Conservation (phyloP, 2,113 vertebrate species). For the Gambusia holbrooki region DNA sequence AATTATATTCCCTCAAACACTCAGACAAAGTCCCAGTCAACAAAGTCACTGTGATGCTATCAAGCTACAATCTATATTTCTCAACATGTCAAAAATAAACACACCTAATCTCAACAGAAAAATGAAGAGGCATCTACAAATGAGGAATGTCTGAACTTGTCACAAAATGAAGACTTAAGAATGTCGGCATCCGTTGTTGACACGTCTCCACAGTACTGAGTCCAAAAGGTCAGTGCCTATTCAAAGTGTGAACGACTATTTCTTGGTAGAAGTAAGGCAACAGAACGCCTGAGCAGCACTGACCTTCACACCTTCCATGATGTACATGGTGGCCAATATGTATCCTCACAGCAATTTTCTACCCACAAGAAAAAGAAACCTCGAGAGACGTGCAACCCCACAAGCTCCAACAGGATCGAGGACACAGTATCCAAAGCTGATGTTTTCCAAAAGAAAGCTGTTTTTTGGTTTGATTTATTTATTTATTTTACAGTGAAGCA, state of each 20-base stretch:
- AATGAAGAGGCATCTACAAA: neutral
- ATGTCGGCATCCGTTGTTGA: neutral
- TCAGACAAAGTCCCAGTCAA: conserved; percentile 24
- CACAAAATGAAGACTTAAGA: conserved; percentile 4
- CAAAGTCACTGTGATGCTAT: conserved; percentile 19
- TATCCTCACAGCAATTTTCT: neutral
- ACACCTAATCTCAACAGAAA: neutral
- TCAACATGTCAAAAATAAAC: conserved; percentile 1
- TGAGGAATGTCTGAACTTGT: neutral
- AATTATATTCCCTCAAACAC: conserved; percentile 28
- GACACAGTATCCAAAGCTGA: neutral
- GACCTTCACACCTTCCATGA: neutral
- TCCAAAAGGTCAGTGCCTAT: neutral
- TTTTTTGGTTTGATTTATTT: too few species aligned
- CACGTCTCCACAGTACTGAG: neutral
- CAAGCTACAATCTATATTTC: neutral
- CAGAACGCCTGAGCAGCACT: neutral
- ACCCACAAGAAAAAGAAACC: neutral
- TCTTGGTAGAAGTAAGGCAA: neutral
- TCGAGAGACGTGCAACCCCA: neutral
- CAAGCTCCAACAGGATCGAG: neutral
- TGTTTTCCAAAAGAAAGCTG: neutral
- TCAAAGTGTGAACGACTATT: neutral
- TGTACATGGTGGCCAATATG: neutral
- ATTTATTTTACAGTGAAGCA: neutral